Evolutionary conservation across 2,888 invertebrate species (phyloP), one percentile per base, ranked within the genome.

Genomic region (Deroplatys truncata): DNA sequence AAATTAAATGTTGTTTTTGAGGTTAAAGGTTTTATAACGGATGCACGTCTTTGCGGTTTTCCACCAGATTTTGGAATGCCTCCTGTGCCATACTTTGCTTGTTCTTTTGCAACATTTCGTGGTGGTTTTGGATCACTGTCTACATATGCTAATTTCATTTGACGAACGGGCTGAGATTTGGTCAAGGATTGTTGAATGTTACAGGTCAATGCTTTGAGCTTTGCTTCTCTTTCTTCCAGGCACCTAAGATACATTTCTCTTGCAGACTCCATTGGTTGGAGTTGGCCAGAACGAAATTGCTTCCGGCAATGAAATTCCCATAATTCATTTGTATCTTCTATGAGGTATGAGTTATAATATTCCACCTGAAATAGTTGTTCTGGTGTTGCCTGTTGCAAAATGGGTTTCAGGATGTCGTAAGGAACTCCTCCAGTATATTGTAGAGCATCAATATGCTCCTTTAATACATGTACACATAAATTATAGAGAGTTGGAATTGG

Each of bases 381-480:
- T 0, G 98, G 96, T 0, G 96, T 96, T n/a, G 98, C 98, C 91
- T 96, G 95, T 93, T 98, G 98, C 86, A 99, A 94, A 0, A 99
- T 97, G 2, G 98, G 98, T 92, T 98, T 97, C 85, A 99, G 93
- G 89, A 99, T 96, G 91, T 96, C 96, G 93, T 96, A 99, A 31
- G 99, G 99, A 91, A 99, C 97, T 31, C 98, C 98, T 5, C 99
- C 99, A 31, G 98, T 98, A 93, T 96, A 97, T 93, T 98, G 98
- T 86, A 99, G 94, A 89, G 96, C 98, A 93, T 98, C 98, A 92
- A 99, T 97, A 93, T 99, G 98, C 93, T 98, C 98, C 92, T 98
- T 98, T 49, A 99, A 94, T 28, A 98, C 94, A 91, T 97, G 95
- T 88, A 97, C 97, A 92, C 98, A 99, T 91, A 97, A 94, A 91